Evolutionary conservation across 2,888 invertebrate species (phyloP).

Genomic region (Ceriagrion tenellum): DNA sequence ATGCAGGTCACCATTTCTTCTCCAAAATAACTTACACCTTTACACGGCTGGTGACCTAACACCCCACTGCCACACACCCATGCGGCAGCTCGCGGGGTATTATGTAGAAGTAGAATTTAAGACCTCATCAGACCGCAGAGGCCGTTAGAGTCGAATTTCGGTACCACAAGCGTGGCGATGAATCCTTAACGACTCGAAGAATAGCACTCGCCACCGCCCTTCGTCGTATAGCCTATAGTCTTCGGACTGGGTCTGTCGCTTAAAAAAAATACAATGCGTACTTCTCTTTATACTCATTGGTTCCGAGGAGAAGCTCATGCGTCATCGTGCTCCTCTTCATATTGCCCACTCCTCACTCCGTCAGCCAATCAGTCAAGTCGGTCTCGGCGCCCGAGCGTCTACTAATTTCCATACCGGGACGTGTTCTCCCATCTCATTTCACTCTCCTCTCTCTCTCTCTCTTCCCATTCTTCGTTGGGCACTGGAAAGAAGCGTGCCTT

Average conservation of each 20-base stretch:
- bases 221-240: background rate
- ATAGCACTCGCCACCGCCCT: background rate
- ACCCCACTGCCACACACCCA: too few relatives aligned
- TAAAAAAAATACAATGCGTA: background rate
- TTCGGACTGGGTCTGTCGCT: background rate
- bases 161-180: too few relatives aligned
- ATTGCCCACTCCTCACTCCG: background rate
- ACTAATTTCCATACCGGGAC: constrained; percentile 11
- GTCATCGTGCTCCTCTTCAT: background rate
- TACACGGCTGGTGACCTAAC: too few relatives aligned
- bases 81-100: too few relatives aligned
- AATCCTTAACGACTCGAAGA: too few relatives aligned
- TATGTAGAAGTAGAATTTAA: too few relatives aligned
- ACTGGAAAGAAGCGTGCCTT: background rate
- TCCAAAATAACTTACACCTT: too few relatives aligned
- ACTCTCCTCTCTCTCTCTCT: background rate
- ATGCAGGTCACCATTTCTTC: too few relatives aligned
- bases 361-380: background rate
- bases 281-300: background rate
- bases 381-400: background rate
- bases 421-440: constrained; percentile 31
- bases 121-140: too few relatives aligned
- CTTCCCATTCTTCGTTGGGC: background rate
- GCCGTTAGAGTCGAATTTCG: too few relatives aligned
- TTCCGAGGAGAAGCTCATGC: background rate